phyloP scores from a whole-genome alignment of 2,888 invertebrate genomes.

The Synergus itoensis region DNA sequence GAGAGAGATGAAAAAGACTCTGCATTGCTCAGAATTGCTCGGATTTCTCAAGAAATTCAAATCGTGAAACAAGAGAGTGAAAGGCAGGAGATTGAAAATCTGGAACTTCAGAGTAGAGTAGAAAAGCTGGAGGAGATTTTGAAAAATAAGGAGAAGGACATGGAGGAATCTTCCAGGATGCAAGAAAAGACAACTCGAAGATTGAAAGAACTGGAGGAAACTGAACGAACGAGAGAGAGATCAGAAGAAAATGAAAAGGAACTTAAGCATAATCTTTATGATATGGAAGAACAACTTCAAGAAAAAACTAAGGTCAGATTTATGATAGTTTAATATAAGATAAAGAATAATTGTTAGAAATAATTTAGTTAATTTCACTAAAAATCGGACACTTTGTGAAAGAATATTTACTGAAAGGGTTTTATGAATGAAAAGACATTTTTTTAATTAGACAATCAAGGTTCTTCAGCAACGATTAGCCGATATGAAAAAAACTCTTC shows the following conservation, averaged over 20 bases:
- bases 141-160: constrained; percentile 79
- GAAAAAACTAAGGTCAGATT: constrained; percentile 83
- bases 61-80: constrained; percentile 86
- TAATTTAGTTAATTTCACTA: too few relatives aligned
- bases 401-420: too few relatives aligned
- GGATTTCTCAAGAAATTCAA: constrained; percentile 90
- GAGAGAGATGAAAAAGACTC: constrained; percentile 89
- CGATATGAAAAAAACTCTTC: constrained; percentile 95
- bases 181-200: constrained; percentile 75
- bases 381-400: too few relatives aligned
- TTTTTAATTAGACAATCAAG: constrained; percentile 86
- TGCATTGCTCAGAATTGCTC: constrained; percentile 87
- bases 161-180: constrained; percentile 64
- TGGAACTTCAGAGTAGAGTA: constrained; percentile 82
- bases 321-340: too few relatives aligned
- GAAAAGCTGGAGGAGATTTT: constrained; percentile 80
- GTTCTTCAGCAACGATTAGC: constrained; percentile 91
- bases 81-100: constrained; percentile 83
- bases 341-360: too few relatives aligned
- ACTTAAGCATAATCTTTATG: constrained; percentile 78
- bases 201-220: constrained; percentile 79
- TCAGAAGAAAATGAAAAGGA: constrained; percentile 78
- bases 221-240: constrained; percentile 74
- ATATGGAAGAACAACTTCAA: constrained; percentile 82
- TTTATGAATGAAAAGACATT: background rate